These are phyloP conservation scores for Propithecus coquereli DNA, from an alignment of 2,113 vertebrate species.

Conservation along the genomic window DNA sequence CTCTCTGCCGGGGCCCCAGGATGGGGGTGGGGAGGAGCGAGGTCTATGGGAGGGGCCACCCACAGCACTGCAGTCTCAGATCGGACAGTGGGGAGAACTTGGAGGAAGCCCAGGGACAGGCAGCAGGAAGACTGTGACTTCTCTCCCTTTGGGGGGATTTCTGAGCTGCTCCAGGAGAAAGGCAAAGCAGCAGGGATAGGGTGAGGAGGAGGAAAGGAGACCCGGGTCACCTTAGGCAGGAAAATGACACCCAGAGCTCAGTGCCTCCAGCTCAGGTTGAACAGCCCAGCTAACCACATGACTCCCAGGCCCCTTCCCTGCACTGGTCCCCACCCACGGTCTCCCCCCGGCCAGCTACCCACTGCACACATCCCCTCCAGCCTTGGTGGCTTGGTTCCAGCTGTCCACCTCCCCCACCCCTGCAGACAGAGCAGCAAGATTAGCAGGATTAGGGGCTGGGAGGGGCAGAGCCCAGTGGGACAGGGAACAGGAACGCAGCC, in stretches of 20 bases:
- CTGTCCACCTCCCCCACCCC: neutral
- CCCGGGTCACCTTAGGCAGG: neutral
- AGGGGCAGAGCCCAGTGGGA: neutral
- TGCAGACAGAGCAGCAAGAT: neutral
- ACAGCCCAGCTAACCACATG: neutral
- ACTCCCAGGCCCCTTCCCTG: neutral
- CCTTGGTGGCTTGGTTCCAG: neutral
- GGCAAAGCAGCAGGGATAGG: rapidly evolving
- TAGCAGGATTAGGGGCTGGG: neutral
- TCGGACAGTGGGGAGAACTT: neutral
- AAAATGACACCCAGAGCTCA: neutral
- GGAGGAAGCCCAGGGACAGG: neutral
- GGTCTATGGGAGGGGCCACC: neutral
- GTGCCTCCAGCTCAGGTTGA: neutral
- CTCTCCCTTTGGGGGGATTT: neutral
- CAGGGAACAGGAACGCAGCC: neutral
- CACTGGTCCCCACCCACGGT: neutral
- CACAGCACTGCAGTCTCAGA: neutral
- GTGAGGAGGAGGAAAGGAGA: neutral
- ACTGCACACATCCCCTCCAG: neutral
- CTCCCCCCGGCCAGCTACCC: neutral
- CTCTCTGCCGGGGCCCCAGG: neutral
- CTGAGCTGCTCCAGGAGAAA: neutral
- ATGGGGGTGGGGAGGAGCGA: neutral
- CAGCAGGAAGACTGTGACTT: neutral